Evolutionary conservation across 2,888 invertebrate genomes (phyloP).

Genomic region (Bombylius major): DNA sequence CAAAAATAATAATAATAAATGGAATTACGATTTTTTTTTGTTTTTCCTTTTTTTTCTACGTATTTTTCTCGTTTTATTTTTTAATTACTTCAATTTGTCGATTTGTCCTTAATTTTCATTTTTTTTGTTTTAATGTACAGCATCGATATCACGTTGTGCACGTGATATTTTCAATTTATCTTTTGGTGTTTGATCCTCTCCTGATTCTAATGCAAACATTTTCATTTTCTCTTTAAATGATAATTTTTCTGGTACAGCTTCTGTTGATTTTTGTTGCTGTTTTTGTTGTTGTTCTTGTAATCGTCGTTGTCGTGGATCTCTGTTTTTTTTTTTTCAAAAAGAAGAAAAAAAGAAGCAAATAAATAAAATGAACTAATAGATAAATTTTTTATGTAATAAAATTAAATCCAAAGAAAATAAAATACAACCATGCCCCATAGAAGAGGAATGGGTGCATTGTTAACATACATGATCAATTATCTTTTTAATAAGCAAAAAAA

Average conservation of each 20-base stretch:
- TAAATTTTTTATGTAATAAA: too few species aligned
- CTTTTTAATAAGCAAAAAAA: too few species aligned
- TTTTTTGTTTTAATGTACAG: slow-evolving; percentile 40
- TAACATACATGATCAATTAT: too few species aligned
- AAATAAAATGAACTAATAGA: neutral
- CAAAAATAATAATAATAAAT: too few species aligned
- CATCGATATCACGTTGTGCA: slow-evolving; percentile 89
- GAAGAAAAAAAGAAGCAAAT: neutral
- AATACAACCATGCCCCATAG: too few species aligned
- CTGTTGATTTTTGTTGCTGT: slow-evolving; percentile 37
- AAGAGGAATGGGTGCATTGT: too few species aligned
- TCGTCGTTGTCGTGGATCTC: slow-evolving; percentile 83
- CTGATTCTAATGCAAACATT: slow-evolving; percentile 96
- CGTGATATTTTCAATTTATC: slow-evolving; percentile 93
- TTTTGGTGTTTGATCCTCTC: slow-evolving; percentile 82
- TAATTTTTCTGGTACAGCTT: slow-evolving; percentile 71
- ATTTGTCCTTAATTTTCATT: too few species aligned
- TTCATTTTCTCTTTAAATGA: slow-evolving; percentile 99
- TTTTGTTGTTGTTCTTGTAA: slow-evolving; percentile 67
- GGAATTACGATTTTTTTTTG: too few species aligned
- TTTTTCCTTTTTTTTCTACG: too few species aligned
- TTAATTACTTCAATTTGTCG: too few species aligned
- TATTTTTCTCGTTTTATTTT: too few species aligned
- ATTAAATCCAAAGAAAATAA: too few species aligned
- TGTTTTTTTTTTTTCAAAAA: slow-evolving; percentile 32